These are phyloP conservation scores for Limenitis camilla DNA, from an alignment of 2,888 invertebrate genomes.

Conservation along the genomic window DNA sequence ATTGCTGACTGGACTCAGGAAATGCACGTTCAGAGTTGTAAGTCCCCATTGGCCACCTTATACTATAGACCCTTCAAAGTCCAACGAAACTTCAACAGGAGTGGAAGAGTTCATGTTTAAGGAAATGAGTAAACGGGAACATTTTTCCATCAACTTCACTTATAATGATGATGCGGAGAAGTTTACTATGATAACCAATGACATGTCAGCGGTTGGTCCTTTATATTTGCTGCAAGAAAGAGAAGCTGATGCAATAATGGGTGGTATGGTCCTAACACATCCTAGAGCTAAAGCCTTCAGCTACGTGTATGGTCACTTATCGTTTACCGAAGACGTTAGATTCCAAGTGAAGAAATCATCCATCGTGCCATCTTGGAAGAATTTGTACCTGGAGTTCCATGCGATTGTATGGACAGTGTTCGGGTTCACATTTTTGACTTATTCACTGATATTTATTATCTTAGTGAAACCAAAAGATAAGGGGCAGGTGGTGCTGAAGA, in stretches of 20 bases:
- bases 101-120: constrained; percentile 32
- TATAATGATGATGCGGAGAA: constrained; percentile 26
- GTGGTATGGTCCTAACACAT: constrained; percentile 30
- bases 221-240: constrained; percentile 27
- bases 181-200: constrained; percentile 23
- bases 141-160: constrained; percentile 38
- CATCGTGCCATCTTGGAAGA: constrained; percentile 32
- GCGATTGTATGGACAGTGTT: constrained; percentile 35
- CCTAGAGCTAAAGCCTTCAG: constrained; percentile 32
- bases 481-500: constrained; percentile 28
- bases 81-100: constrained; percentile 16
- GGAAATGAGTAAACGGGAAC: constrained; percentile 35
- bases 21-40: constrained; percentile 40
- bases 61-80: constrained; percentile 27
- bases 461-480: constrained; percentile 31
- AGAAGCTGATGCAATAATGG: constrained; percentile 29
- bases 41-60: constrained; percentile 44
- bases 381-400: constrained; percentile 37
- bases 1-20: constrained; percentile 35
- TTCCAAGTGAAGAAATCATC: constrained; percentile 38
- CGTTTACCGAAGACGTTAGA: constrained; percentile 36
- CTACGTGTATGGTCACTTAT: constrained; percentile 35
- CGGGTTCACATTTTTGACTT: constrained; percentile 27
- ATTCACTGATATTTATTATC: constrained; percentile 28
- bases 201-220: constrained; percentile 34